Base-by-base conservation (phyloP, 30 jellyfish, hydroid and myxozoan species). In the Hydractinia symbiolongicarpus region DNA sequence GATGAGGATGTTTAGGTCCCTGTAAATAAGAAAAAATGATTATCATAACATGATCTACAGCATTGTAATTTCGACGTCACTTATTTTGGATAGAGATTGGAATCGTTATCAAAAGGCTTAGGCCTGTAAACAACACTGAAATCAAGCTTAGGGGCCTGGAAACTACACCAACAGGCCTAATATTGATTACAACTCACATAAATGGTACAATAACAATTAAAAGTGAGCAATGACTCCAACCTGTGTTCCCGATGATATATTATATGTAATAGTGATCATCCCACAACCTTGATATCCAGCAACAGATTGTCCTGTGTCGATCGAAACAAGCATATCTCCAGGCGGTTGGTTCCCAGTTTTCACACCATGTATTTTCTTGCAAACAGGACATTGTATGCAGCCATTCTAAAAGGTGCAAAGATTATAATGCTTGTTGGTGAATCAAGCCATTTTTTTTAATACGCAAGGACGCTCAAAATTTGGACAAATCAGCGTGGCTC, bases 1-100 rank as follows among this genome's bases (percentile, higher is more conserved):
- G 96, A 78, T 82, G 67, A 13, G 96, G 96, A 71, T 88, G 93
- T 5, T 50, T 76, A 44, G 79, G 84, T 4, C 91, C 95, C 95
- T 87, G 57, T 16, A 73, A 64, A 67, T 14, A 62, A 13, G 54
- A 52, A 61, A 79, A 40, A 54, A 4, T 20, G 15, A 15, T 9
- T 15, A 7, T 49, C 53, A 7, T 8, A 8, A 13, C n/a, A 16
- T 52, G 16, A 5, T 19, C 16, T 44, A 40, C 6, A 11, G 40
- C 73, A 50, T 16, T 6, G 17, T 17, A 9, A 16, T 15, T 16
- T 73, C 44, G 51, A 50, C 70, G 49, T 55, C 73, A 20, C 21
- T 52, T n/a, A 30, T 73, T 55, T 75, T 62, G 55, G 73, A 30
- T 50, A 55, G 70, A 50, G 83, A 62, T 50, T 30, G 54, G 2